Evolutionary conservation across 2,888 invertebrate genomes (phyloP).

Genomic region (Mylabris sibirica): DNA sequence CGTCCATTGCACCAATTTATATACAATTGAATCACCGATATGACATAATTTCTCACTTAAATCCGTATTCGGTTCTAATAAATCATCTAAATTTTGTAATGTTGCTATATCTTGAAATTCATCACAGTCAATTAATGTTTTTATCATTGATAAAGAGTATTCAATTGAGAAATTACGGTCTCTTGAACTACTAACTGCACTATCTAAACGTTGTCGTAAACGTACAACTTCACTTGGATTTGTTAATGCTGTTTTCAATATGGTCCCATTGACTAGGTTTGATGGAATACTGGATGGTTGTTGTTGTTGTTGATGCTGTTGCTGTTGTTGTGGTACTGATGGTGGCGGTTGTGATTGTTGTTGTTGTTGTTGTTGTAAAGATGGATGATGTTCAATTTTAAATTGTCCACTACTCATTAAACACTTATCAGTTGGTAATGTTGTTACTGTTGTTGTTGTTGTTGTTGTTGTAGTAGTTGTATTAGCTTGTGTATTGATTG

Average conservation of each 20-base stretch:
- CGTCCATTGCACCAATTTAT: conserved; percentile 98
- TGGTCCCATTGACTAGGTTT: conserved; percentile 89
- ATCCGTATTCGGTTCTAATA: conserved; percentile 89
- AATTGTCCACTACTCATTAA: conserved; percentile 10
- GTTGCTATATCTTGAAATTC: conserved; percentile 97
- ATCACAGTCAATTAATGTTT: conserved; percentile 94
- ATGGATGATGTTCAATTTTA: conserved; percentile 4
- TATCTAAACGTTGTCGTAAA: conserved; percentile 86
- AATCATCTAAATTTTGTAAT: conserved; percentile 86
- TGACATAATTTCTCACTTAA: conserved; percentile 91
- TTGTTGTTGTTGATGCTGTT: conserved; percentile 52
- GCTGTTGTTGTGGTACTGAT: conserved; percentile 42
- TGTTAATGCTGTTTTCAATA: conserved; percentile 92
- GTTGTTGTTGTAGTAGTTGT: conserved; percentile 63
- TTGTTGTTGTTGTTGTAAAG: conserved; percentile 46
- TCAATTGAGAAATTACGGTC: conserved; percentile 83
- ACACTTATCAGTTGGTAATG: conserved; percentile 49
- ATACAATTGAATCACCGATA: conserved; percentile 97
- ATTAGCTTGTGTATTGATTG: conserved; percentile 32
- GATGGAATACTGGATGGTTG: conserved; percentile 66
- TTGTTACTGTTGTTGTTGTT: conserved; percentile 57
- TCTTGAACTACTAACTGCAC: conserved; percentile 85
- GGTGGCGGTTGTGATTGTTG: conserved; percentile 54
- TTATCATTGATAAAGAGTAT: conserved; percentile 86
- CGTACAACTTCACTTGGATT: conserved; percentile 93